phyloP scores from a whole-genome alignment of 2,888 invertebrate genomes.

The Drosophila bunnanda region DNA sequence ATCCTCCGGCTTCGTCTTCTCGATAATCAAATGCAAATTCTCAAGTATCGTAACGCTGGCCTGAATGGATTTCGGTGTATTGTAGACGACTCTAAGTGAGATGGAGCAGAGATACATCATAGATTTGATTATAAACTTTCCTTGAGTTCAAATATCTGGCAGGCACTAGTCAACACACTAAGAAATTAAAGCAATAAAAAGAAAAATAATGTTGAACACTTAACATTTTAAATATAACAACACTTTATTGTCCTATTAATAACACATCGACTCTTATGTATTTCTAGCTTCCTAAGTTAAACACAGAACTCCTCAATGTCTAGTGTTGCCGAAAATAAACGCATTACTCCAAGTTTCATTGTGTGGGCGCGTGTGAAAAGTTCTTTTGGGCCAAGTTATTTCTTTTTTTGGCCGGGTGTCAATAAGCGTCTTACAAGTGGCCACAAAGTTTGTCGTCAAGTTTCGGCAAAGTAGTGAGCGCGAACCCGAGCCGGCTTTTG shows the following conservation, averaged over 20 bases:
- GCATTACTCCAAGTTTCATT: constrained; percentile 19
- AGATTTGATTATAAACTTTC: constrained; percentile 43
- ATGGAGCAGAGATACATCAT: constrained; percentile 9
- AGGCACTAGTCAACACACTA: background rate
- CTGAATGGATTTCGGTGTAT: constrained; percentile 91
- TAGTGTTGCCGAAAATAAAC: constrained; percentile 20
- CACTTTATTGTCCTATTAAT: no score
- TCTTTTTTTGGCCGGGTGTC: constrained; percentile 57
- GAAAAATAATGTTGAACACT: background rate
- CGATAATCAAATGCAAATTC: constrained; percentile 94
- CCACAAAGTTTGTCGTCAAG: constrained; percentile 51
- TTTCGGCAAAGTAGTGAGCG: constrained; percentile 45
- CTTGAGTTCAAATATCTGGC: background rate
- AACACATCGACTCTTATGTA: no score
- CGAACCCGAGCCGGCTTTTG: constrained; percentile 32
- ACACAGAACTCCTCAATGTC: background rate
- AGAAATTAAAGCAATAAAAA: background rate
- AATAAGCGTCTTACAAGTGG: constrained; percentile 72
- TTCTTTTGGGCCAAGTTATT: constrained; percentile 45
- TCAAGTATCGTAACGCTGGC: constrained; percentile 95
- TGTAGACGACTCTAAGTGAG: constrained; percentile 88
- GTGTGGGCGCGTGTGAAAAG: constrained; percentile 34
- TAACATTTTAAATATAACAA: background rate
- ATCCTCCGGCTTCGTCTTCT: constrained; percentile 93
- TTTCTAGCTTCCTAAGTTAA: background rate